A percentile compares a stretch with the other conserved stretches of the same genome.
These are phyloP conservation scores for Maconellicoccus hirsutus DNA, from an alignment of 1,140 invertebrate species.

Conservation along the genomic window DNA sequence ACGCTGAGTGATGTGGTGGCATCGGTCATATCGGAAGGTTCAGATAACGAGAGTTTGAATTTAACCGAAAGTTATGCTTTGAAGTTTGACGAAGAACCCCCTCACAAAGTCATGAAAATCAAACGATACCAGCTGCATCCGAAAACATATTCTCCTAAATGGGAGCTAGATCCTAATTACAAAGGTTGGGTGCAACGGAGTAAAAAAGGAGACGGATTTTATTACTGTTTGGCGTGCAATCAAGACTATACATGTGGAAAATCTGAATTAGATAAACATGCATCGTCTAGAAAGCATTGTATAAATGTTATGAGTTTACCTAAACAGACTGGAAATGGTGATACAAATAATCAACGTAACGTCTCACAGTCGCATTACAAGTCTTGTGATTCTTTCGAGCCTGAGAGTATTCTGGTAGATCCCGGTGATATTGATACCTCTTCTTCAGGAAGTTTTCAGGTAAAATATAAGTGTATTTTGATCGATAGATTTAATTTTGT, in stretches of 20 bases:
- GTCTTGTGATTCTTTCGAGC: not conserved
- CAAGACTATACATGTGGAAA: not conserved
- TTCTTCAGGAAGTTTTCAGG: not conserved
- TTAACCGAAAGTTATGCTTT: not conserved
- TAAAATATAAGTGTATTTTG: not conserved
- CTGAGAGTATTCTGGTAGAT: not conserved
- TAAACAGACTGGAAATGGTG: too few species aligned
- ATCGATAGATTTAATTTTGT: not conserved
- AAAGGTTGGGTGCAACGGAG: not conserved
- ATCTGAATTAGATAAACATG: conserved; percentile 14
- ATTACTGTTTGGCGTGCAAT: not conserved
- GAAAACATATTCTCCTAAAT: not conserved
- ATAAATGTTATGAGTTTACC: not conserved
- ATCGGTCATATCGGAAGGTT: not conserved
- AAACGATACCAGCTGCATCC: not conserved
- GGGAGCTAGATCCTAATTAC: not conserved
- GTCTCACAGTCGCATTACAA: too few species aligned
- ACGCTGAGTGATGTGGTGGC: not conserved
- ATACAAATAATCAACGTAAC: too few species aligned
- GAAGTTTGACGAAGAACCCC: not conserved
- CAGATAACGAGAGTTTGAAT: not conserved
- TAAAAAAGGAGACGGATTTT: conserved; percentile 3
- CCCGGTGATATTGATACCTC: not conserved
- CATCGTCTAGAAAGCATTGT: not conserved
- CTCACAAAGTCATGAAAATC: not conserved